Base-by-base conservation (phyloP, 2,888 invertebrate species). In the Zonitis immaculata region DNA sequence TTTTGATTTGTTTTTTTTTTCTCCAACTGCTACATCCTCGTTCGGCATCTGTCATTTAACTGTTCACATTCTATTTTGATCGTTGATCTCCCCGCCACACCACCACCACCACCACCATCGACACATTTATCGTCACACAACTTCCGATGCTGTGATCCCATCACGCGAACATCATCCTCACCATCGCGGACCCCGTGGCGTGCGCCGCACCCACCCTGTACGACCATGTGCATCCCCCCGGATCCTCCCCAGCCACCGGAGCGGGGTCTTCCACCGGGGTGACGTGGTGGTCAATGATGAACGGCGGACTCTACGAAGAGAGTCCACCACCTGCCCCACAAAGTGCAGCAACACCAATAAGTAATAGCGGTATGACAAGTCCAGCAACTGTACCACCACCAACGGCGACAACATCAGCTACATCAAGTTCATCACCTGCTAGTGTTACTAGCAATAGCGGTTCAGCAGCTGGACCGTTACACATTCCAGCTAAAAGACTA, bases 401-500 rank as follows among this genome's bases (percentile, higher is more conserved):
- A 25, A 79, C 80, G 71, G 84, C 85, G 62, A 85, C 86, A 51
- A 85, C 87, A 54, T 85, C 87, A 57, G 85, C 86, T 49, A 85
- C 86, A 62, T 80, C 82, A 70, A 80, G 80, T 70, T 80, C 80
- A 60, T 79, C 81, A 68, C 80, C 81, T 69, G 80, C 81, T 64
- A 80, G 80, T 67, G 81, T 81, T 66, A 80, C 81, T 66, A 82
- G 81, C 70, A 82, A 82, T 74, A 81, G 85, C 72, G 85, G 84
- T 73, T 83, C 87, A 55, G 85, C 86, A 56, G 32, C 32, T 32
- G 90, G 89, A 59, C 88, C 88, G 55, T 81, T 93, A 60, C 92
- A 93, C 80, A 92, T 93, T 78, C 93, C 92, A 63, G 92, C 92
- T 70, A 92, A 93, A 78, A 82, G 91, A 71, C 78, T 82, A 53